Conservation (phyloP, 2,888 invertebrate genomes). For the Watsonalla binaria region DNA sequence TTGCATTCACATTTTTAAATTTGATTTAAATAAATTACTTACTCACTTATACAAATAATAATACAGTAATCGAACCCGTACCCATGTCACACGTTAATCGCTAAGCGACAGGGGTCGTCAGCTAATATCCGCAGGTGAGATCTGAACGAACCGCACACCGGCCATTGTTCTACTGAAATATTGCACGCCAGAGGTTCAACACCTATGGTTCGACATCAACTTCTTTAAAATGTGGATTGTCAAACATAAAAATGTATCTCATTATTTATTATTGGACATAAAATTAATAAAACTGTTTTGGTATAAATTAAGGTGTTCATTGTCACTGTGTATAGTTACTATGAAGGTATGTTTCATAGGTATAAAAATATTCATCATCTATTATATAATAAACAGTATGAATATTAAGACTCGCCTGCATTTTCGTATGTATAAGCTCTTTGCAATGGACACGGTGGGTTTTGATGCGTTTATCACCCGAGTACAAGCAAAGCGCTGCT, state of each 20-base stretch:
- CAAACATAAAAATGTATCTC: neutral
- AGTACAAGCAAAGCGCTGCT: too few relatives aligned
- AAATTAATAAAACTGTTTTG: too few relatives aligned
- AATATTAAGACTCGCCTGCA: too few relatives aligned
- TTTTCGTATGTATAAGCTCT: too few relatives aligned
- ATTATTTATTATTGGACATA: too few relatives aligned
- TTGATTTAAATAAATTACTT: neutral
- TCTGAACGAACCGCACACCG: slow-evolving; percentile 46
- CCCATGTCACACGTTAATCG: slow-evolving; percentile 15
- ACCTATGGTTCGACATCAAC: slow-evolving; percentile 17
- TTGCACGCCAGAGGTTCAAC: slow-evolving; percentile 47
- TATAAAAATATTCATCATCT: too few relatives aligned
- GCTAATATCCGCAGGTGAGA: slow-evolving; percentile 60
- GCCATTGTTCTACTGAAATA: slow-evolving; percentile 72
- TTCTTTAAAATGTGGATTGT: neutral
- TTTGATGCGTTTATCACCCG: too few relatives aligned
- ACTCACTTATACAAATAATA: neutral
- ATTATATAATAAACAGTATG: too few relatives aligned
- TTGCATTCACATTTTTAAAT: neutral
- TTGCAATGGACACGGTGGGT: too few relatives aligned
- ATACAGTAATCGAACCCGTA: neutral
- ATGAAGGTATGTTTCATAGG: too few relatives aligned
- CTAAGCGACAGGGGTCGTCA: slow-evolving; percentile 22
- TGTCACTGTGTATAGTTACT: too few relatives aligned
- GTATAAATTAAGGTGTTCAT: too few relatives aligned